Evolutionary conservation across 53 echinoderm and acorn worm genomes (phyloP).

Genomic region (Actinopyga echinites): DNA sequence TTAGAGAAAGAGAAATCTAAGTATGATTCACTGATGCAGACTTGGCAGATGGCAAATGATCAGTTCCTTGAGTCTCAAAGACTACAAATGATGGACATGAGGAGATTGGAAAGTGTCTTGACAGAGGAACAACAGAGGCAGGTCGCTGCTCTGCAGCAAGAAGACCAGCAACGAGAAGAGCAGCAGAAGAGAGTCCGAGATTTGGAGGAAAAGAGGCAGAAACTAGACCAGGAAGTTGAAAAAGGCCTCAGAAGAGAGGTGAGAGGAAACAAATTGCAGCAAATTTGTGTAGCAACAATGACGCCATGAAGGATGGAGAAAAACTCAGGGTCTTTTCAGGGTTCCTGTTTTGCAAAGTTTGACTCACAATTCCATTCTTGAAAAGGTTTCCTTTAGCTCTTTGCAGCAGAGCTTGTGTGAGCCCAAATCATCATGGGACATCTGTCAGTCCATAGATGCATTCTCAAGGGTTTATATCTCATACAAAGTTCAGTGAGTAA

Average conservation of each 20-base stretch:
- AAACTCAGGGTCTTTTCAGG: too few species aligned
- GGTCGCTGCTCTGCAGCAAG: constrained; percentile 74
- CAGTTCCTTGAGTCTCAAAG: constrained; percentile 88
- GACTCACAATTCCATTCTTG: too few species aligned
- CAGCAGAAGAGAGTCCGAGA: constrained; percentile 77
- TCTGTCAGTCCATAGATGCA: too few species aligned
- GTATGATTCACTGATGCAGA: constrained; percentile 79
- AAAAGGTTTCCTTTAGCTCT: too few species aligned
- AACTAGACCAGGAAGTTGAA: constrained; percentile 47
- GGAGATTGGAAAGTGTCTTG: constrained; percentile 87
- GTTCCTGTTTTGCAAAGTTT: too few species aligned
- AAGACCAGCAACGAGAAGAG: constrained; percentile 84
- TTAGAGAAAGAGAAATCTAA: constrained; percentile 87
- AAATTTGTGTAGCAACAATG: too few species aligned
- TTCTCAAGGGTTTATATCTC: too few species aligned
- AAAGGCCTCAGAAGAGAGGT: constrained; percentile 19
- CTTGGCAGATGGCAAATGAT: constrained; percentile 99
- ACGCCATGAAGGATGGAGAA: too few species aligned
- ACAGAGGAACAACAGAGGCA: constrained; percentile 97
- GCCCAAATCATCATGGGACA: too few species aligned
- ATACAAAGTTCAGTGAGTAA: too few species aligned
- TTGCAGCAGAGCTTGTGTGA: too few species aligned
- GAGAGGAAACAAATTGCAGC: too few species aligned
- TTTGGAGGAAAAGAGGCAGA: constrained; percentile 68
- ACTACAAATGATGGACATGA: constrained; percentile 97